A percentile compares a stretch with the other conserved stretches of the same genome.
Conservation (phyloP, 2,797 vertebrate genomes). For the Danio jaintianensis region DNA sequence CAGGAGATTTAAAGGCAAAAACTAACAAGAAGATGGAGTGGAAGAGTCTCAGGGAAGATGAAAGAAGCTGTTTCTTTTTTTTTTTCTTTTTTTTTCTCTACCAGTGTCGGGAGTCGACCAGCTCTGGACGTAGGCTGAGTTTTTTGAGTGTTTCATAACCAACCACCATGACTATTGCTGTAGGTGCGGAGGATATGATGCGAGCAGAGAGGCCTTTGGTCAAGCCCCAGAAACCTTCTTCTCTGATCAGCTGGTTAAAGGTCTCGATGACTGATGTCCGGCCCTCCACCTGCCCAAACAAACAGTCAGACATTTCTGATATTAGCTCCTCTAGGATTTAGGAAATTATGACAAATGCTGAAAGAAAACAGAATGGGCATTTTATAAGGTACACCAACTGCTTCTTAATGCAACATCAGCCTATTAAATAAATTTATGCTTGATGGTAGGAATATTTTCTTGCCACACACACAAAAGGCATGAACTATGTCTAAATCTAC, state of each 20-base stretch:
- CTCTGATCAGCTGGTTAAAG: slow-evolving; percentile 90
- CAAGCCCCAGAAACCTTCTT: slow-evolving; percentile 94
- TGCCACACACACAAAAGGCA: too few relatives aligned
- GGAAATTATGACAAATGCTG: not conserved
- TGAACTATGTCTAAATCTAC: too few relatives aligned
- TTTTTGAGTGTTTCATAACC: slow-evolving; percentile 97
- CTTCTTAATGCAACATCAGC: too few relatives aligned
- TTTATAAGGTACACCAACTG: too few relatives aligned
- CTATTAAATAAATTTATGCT: too few relatives aligned
- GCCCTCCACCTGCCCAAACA: slow-evolving; percentile 87
- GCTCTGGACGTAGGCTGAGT: slow-evolving; percentile 91
- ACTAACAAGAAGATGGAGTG: slow-evolving; percentile 16
- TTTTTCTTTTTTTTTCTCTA: too few relatives aligned
- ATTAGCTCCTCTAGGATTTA: not conserved
- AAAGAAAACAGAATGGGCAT: not conserved
- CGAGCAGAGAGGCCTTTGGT: slow-evolving; percentile 96
- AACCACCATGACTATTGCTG: slow-evolving; percentile 95
- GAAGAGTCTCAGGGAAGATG: slow-evolving; percentile 4
- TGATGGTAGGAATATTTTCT: too few relatives aligned
- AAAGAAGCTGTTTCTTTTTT: slow-evolving; percentile 12
- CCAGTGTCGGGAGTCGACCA: slow-evolving; percentile 96
- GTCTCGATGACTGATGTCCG: slow-evolving; percentile 89
- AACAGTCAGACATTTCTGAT: slow-evolving; percentile 5
- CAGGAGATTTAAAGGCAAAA: slow-evolving; percentile 51
- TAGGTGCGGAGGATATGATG: slow-evolving; percentile 94